Percentiles rank a stretch among this genome's conserved stretches.
Conservation (phyloP, 2,797 vertebrate genomes). For the Artibeus jamaicensis region DNA sequence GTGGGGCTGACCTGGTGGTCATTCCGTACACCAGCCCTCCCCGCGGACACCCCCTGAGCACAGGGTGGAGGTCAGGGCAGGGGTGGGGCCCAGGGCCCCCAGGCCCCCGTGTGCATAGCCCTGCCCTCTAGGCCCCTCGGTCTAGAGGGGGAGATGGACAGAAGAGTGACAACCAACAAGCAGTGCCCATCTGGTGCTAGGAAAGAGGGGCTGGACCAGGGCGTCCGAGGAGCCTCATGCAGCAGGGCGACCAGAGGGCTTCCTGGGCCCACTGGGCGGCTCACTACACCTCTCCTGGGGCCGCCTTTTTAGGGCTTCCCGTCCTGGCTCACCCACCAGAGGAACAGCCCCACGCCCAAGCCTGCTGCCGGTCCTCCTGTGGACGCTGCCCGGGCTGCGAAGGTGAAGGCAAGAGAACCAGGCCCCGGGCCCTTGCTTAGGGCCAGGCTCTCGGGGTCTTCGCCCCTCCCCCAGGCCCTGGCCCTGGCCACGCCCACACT, state of each 20-base stretch:
- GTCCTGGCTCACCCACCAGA: neutral
- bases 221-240: neutral
- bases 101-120: neutral
- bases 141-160: neutral
- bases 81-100: neutral
- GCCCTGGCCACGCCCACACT: neutral
- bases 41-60: accelerated
- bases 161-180: too few relatives aligned
- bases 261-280: neutral
- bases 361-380: neutral
- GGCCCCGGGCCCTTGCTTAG: neutral
- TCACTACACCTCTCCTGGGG: accelerated
- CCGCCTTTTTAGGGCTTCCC: neutral
- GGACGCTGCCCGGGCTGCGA: accelerated
- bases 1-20: accelerated
- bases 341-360: neutral
- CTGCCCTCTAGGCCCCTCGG: accelerated
- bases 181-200: neutral
- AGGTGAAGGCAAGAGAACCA: too few relatives aligned
- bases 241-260: neutral
- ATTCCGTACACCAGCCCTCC: accelerated
- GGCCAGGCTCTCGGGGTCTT: neutral
- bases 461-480: neutral
- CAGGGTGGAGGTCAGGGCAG: too few relatives aligned
- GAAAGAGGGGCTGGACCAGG: neutral